Evolutionary conservation across 2,113 vertebrate species (phyloP), one percentile per base, ranked within the genome.

Genomic region (Penelope pileata): DNA sequence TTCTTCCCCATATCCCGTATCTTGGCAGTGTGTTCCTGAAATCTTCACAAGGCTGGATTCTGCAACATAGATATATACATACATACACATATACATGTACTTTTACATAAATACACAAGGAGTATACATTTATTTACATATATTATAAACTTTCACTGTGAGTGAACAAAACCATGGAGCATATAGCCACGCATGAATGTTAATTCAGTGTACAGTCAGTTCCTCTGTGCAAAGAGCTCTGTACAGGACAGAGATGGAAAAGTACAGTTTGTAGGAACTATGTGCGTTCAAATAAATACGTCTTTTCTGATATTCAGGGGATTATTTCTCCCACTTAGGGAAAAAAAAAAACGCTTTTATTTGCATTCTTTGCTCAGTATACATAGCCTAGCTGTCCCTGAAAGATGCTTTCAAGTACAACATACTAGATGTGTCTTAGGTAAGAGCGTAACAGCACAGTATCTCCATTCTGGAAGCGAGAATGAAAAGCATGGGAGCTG

Each of bases 61-160:
- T 72, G 12, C 14, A 91, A 72, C 10, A 32, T 10, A 43, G 1
- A 36, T 6, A 59, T 5, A 17, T 3, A 29, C 10, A 5, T 5
- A n/a, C 4, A 16, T 7, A 30, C 11, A 16, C 3, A 15, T 3
- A 40, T 17, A 19, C 1, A 27, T 12, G 38, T 12, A 24, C 3
- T 56, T 50, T 26, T 32, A 45, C 15, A 32, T 27, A 62, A 24
- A 58, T 13, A 36, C 9, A 54, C 5, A 14, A 62, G 45, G 4
- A 77, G 19, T 13, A 30, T 23, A 60, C 14, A 47, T 38, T 14
- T 42, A 60, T 80, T 69, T 77, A 30, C 45, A 51, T 58, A 30
- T 51, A 30, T 24, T 68, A 18, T 32, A 77, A 90, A 60, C 9
- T 56, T 32, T 21, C 8, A 2, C 6, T 48, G 36, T n/a, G 83